Percentiles rank a stretch among this genome's conserved stretches.
phyloP scores from a whole-genome alignment of 1,140 invertebrate species.

The Drosophila takahashii region DNA sequence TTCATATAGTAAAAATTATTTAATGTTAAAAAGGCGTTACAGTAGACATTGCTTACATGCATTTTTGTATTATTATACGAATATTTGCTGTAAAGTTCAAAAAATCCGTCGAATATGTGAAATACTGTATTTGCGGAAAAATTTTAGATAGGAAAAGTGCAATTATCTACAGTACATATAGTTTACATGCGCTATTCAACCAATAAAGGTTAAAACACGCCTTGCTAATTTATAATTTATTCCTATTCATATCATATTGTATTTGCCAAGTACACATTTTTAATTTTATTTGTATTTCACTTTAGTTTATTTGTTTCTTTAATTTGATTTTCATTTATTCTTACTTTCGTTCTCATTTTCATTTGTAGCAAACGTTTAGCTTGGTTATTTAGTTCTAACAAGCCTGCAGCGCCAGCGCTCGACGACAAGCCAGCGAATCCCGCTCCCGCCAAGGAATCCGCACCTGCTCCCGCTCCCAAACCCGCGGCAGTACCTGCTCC shows the following conservation, averaged over 20 bases:
- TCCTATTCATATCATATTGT: neutral
- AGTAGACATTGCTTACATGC: no score
- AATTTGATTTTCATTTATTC: conserved; percentile 34
- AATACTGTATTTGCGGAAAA: no score
- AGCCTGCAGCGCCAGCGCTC: conserved; percentile 62
- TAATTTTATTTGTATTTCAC: conserved; percentile 26
- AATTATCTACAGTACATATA: neutral
- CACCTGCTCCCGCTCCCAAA: conserved; percentile 47
- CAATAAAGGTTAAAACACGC: neutral
- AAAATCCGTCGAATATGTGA: no score
- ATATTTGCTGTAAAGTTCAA: no score
- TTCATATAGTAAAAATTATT: no score
- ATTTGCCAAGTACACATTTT: conserved; percentile 1
- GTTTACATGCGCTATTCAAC: no score
- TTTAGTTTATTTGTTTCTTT: conserved; percentile 37
- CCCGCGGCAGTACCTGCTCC: conserved; percentile 17
- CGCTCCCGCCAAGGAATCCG: conserved; percentile 32
- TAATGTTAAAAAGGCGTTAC: no score
- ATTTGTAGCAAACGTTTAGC: conserved; percentile 79
- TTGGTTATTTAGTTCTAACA: conserved; percentile 78
- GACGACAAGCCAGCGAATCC: conserved; percentile 69
- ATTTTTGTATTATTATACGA: no score
- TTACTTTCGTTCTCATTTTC: conserved; percentile 31
- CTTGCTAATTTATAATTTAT: neutral
- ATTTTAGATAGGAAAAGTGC: no score